Evolutionary conservation across 1,140 invertebrate species (phyloP), one percentile per base, ranked within the genome.

Genomic region (Solenopsis invicta): DNA sequence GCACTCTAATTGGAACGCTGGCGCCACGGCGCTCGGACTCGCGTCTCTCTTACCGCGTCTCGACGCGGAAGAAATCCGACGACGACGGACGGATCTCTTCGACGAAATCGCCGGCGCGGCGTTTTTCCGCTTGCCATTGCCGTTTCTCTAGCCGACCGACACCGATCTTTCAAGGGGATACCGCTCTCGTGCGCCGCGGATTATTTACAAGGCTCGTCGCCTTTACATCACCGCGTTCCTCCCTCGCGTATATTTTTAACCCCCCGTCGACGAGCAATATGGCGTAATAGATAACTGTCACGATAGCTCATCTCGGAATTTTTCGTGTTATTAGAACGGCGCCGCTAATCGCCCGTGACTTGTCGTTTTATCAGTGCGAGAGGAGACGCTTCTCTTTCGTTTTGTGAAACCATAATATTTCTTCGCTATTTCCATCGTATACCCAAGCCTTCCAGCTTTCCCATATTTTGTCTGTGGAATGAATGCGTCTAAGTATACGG

Each of bases 231-330:
- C 18, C 54, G 52, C 67, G 67, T 59, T 10, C 37, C 52, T 45
- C 80, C 67, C 80, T 74, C 52, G 67, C 52, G 16, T 16, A n/a
- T 84, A 84, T 84, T 84, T 84, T 84, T 75, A 75, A 75, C 69
- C 41, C 24, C 13, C 45, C 37, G n/a, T 18, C 21, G 21, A 21
- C 69, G 80, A 61, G 80, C 74, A 84, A 84, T 84, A 75, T 75
- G 80, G 80, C 69, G 80, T 84, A 84, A 84, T 84, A 75, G 80
- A 84, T 84, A 84, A 84, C 80, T 84, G 80, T 84, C 80, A 84
- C 69, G 80, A 84, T 84, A 75, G 54, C 41, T 84, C 80, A 84
- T 74, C 69, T 61, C 2, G 21, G 80, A 84, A 84, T 84, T 75
- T 84, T 84, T 84, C 69, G 80, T 84, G 80, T 84, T 84, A 84